phyloP scores from a whole-genome alignment of 2,888 invertebrate genomes.

The Iselma pallidipennis region DNA sequence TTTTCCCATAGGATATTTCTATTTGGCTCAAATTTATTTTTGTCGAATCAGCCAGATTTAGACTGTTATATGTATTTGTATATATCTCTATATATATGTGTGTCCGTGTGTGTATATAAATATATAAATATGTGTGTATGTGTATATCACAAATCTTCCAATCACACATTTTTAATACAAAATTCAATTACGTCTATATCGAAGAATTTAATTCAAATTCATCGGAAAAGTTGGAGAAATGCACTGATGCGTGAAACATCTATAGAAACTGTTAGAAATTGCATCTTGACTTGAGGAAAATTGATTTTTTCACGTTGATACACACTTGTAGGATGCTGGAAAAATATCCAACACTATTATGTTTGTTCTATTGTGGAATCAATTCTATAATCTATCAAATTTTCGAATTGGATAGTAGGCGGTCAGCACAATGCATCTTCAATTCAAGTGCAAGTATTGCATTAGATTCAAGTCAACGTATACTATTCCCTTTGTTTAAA shows the following conservation, averaged over 20 bases:
- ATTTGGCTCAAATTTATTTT: not conserved
- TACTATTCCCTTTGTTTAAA: no score
- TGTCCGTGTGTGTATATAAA: not conserved
- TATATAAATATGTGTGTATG: no score
- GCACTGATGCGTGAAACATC: constrained; percentile 13
- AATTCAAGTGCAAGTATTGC: no score
- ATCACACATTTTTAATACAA: not conserved
- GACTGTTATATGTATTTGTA: not conserved
- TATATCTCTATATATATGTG: not conserved
- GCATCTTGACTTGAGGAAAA: constrained; percentile 14
- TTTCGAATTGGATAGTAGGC: no score
- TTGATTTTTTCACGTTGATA: constrained; percentile 10
- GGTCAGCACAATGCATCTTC: no score
- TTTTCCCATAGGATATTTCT: not conserved
- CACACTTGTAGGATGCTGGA: no score
- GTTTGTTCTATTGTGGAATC: no score
- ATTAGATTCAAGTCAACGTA: no score
- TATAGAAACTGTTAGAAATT: constrained; percentile 11
- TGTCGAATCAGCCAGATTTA: not conserved
- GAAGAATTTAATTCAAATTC: constrained; percentile 16
- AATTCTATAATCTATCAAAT: no score
- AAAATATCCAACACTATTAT: no score
- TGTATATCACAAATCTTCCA: no score
- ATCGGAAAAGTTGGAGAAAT: constrained; percentile 12
- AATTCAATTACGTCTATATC: constrained; percentile 20